Evolutionary conservation across 2,113 vertebrate species (phyloP).

Genomic region (Cheilinus undulatus): DNA sequence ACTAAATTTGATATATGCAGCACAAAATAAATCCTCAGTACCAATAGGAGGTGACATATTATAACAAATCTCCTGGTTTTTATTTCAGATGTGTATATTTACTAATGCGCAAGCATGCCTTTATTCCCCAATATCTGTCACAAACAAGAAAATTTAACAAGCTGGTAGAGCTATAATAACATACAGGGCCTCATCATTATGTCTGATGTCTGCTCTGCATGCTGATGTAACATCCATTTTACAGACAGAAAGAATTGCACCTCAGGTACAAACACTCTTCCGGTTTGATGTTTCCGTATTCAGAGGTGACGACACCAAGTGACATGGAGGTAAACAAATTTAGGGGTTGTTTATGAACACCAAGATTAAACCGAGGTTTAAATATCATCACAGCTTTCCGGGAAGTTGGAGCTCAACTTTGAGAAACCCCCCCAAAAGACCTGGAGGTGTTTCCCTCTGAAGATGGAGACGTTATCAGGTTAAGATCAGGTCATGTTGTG

Average conservation of each 20-base stretch:
- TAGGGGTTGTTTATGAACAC: conserved; percentile 31
- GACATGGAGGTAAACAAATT: conserved; percentile 55
- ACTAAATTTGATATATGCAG: neutral
- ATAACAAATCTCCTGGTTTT: neutral
- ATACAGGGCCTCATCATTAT: conserved; percentile 2
- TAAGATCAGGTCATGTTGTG: neutral
- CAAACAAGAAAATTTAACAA: neutral
- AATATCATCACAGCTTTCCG: neutral
- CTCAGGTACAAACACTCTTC: conserved; percentile 45
- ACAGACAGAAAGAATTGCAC: conserved; percentile 46
- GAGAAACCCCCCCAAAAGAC: neutral
- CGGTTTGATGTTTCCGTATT: conserved; percentile 47
- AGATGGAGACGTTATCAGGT: neutral
- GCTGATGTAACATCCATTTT: conserved; percentile 53
- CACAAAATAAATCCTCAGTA: neutral
- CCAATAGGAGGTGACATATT: neutral
- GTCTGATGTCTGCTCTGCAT: conserved; percentile 34
- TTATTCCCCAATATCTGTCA: neutral
- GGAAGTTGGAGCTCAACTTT: neutral
- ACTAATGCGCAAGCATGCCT: neutral
- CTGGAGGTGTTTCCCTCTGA: conserved; percentile 6
- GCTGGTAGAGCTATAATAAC: neutral
- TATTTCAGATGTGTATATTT: neutral
- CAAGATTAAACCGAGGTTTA: conserved; percentile 20
- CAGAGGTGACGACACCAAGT: conserved; percentile 31